Evolutionary conservation across 2,888 invertebrate species (phyloP).

Genomic region (Biston stratarius): DNA sequence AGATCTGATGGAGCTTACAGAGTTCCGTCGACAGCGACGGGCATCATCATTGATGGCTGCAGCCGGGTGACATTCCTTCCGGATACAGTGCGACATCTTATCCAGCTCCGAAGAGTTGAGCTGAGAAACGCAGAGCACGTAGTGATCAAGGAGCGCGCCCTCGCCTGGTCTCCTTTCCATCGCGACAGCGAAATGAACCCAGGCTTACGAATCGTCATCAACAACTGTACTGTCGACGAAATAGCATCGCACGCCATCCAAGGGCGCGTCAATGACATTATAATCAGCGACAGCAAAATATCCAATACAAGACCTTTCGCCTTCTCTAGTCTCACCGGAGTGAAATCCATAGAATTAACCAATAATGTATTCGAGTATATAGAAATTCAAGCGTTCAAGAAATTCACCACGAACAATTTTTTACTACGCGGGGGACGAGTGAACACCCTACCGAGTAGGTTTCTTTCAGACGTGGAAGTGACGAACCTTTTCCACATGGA

Average conservation of each 20-base stretch:
- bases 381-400: conserved; percentile 92
- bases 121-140: conserved; percentile 88
- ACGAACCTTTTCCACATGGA: conserved; percentile 88
- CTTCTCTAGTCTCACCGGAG: conserved; percentile 90
- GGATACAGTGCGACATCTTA: conserved; percentile 87
- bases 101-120: conserved; percentile 87
- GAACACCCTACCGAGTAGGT: conserved; percentile 88
- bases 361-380: conserved; percentile 87
- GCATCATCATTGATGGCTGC: conserved; percentile 90
- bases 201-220: conserved; percentile 82
- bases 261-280: conserved; percentile 90
- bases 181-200: conserved; percentile 89
- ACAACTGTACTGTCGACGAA: conserved; percentile 81
- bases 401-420: conserved; percentile 90
- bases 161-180: conserved; percentile 86
- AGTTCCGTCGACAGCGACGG: conserved; percentile 82
- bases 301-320: conserved; percentile 89
- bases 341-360: conserved; percentile 88
- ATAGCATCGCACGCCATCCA: conserved; percentile 88
- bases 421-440: conserved; percentile 88
- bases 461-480: conserved; percentile 91
- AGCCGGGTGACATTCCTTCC: conserved; percentile 85
- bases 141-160: conserved; percentile 86
- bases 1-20: conserved; percentile 85
- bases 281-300: conserved; percentile 88